Percentiles rank a stretch among this genome's conserved stretches.
These are phyloP conservation scores for Oxyura jamaicensis DNA, from an alignment of 2,113 vertebrate genomes.

Conservation along the genomic window DNA sequence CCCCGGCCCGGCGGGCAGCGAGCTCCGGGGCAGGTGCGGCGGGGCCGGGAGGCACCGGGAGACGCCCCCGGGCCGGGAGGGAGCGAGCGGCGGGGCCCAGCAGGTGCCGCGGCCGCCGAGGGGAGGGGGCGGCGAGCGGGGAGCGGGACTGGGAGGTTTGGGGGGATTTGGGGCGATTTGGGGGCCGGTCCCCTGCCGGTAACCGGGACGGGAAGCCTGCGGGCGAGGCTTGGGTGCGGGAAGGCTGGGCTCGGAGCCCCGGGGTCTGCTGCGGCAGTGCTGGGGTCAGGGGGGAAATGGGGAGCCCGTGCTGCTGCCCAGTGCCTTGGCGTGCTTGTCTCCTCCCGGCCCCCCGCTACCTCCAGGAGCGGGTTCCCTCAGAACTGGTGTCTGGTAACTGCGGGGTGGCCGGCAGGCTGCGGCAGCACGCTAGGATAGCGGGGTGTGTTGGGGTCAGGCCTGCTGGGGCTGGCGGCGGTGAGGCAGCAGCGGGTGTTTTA, in stretches of 20 bases:
- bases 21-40: neutral
- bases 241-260: no score
- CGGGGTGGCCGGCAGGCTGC: neutral
- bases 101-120: neutral
- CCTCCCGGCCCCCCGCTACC: no score
- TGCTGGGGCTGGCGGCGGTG: neutral
- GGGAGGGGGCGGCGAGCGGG: no score
- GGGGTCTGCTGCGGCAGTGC: no score
- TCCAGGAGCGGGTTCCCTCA: conserved; percentile 37
- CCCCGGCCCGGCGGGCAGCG: neutral
- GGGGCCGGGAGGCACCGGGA: neutral
- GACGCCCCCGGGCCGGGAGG: no score
- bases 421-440: neutral
- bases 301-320: no score
- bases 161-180: no score
- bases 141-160: neutral
- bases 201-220: no score
- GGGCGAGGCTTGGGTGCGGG: no score
- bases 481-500: neutral
- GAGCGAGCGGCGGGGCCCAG: neutral
- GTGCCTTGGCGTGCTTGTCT: no score
- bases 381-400: neutral
- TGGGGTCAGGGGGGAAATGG: no score
- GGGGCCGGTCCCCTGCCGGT: no score
- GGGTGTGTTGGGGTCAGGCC: conserved; percentile 45